phyloP scores from a whole-genome alignment of 2,113 vertebrate genomes.

The Festucalex cinctus region DNA sequence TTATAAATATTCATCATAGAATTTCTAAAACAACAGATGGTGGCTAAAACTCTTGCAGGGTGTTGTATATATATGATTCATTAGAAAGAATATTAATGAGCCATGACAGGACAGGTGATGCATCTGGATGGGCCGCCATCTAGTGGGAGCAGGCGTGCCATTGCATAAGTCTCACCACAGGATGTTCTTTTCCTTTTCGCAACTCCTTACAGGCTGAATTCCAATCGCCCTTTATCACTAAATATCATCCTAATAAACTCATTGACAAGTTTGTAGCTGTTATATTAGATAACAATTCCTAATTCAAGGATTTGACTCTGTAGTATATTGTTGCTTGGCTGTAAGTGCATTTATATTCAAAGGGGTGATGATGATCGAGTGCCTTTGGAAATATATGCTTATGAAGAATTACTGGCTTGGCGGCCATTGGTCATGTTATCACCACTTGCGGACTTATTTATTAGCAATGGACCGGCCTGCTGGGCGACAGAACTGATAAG shows the following conservation, averaged over 20 bases:
- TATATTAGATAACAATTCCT: slow-evolving; percentile 6
- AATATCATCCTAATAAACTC: slow-evolving; percentile 12
- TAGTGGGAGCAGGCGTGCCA: slow-evolving; percentile 61
- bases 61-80: background rate
- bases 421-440: slow-evolving; percentile 10
- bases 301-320: background rate
- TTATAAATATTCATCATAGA: background rate
- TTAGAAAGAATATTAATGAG: slow-evolving; percentile 39
- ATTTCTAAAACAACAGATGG: background rate
- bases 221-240: background rate
- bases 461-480: background rate
- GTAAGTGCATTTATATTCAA: slow-evolving; percentile 10
- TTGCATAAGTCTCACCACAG: slow-evolving; percentile 39
- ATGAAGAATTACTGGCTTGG: slow-evolving; percentile 9
- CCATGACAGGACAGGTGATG: slow-evolving; percentile 28
- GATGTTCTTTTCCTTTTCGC: background rate
- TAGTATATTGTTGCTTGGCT: background rate
- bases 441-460: background rate
- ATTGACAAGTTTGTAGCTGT: slow-evolving; percentile 1
- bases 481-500: background rate
- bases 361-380: background rate
- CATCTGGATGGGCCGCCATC: slow-evolving; percentile 68
- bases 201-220: background rate
- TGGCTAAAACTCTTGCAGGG: background rate
- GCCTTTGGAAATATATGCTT: slow-evolving; percentile 3